Conservation (phyloP, 2,113 vertebrate genomes). For the Pelecanoides urinatrix region DNA sequence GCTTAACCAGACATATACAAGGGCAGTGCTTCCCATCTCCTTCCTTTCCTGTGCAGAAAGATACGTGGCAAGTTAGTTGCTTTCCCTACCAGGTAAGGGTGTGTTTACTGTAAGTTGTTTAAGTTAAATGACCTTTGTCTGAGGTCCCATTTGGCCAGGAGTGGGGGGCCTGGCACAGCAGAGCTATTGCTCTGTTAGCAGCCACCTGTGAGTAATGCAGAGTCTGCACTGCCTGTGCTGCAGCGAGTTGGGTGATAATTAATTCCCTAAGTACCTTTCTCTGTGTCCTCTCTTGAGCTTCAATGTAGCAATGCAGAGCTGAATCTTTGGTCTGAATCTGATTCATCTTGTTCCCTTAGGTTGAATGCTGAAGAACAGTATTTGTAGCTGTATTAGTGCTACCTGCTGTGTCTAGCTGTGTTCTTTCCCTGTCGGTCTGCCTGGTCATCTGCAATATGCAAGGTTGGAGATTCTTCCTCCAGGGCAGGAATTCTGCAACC, state of each 20-base stretch:
- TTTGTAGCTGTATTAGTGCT: not conserved
- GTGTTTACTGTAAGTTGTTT: not conserved
- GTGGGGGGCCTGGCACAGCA: not conserved
- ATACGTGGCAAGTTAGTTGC: not conserved
- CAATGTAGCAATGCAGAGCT: not conserved
- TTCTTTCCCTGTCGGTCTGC: accelerated
- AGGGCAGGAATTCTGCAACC: not conserved
- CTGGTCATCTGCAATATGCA: not conserved
- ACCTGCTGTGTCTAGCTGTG: not conserved
- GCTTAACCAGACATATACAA: accelerated
- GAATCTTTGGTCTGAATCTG: not conserved
- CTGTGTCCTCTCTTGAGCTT: not conserved
- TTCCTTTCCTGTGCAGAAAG: not conserved
- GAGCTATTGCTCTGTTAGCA: not conserved
- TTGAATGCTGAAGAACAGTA: not conserved
- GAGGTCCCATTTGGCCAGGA: not conserved
- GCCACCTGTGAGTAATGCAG: not conserved
- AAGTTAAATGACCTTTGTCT: not conserved
- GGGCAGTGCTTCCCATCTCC: not conserved
- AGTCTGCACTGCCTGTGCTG: not conserved
- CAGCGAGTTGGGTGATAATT: not conserved
- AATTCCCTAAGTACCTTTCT: not conserved
- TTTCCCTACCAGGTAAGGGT: not conserved
- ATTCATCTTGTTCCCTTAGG: not conserved
- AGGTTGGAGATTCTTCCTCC: not conserved